These are phyloP conservation scores for Heteromormyrus szaboi DNA, from an alignment of 2,797 vertebrate species.

Conservation along the genomic window DNA sequence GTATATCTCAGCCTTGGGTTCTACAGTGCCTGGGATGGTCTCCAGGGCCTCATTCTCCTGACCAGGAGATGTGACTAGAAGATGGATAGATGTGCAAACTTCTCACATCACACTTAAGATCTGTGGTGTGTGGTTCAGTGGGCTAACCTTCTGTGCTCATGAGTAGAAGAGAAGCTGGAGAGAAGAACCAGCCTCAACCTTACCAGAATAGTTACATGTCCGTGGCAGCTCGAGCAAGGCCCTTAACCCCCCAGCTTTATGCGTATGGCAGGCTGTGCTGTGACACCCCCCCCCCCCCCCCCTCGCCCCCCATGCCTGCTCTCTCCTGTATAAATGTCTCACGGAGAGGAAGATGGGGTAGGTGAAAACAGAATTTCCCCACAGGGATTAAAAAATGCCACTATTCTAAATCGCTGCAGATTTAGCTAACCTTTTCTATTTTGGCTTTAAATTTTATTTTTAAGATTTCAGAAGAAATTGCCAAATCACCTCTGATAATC, in stretches of 20 bases:
- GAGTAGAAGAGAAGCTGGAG: not conserved
- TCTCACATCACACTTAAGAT: not conserved
- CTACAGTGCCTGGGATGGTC: not conserved
- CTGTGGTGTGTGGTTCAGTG: not conserved
- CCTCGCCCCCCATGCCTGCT: not conserved
- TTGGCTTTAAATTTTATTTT: not conserved
- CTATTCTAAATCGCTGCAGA: not conserved
- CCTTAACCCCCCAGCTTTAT: not conserved
- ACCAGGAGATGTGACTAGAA: not conserved
- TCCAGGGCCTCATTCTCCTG: not conserved
- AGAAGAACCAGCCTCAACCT: not conserved
- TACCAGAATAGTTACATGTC: not conserved
- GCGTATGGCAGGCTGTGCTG: not conserved
- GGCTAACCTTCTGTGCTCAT: not conserved
- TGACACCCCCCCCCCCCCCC: not conserved
- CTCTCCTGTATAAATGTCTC: not conserved
- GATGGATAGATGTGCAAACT: not conserved
- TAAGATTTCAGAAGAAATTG: not conserved
- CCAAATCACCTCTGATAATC: not conserved
- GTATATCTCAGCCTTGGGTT: not conserved
- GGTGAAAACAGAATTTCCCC: not conserved
- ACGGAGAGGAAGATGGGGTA: not conserved
- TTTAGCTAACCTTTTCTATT: not conserved
- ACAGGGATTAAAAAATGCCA: not conserved
- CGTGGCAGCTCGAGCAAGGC: not conserved